Conservation (phyloP, 2,113 vertebrate species). For the Megalops atlanticus region DNA sequence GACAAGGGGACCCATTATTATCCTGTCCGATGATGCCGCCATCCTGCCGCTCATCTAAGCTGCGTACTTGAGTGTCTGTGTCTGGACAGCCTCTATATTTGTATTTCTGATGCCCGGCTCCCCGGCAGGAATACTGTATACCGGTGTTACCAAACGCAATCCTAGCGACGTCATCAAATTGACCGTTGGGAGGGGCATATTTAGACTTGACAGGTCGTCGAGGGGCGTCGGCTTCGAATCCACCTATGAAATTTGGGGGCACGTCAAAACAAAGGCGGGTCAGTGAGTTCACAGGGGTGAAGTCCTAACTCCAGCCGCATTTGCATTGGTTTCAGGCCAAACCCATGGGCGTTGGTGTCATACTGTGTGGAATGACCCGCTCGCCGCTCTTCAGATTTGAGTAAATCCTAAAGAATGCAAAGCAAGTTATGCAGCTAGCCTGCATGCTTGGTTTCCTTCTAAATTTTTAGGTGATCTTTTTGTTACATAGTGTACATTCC, state of each 20-base stretch:
- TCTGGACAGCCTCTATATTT: not conserved
- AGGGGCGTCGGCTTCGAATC: slow-evolving; percentile 37
- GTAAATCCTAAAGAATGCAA: no score
- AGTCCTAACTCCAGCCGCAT: no score
- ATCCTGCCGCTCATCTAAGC: slow-evolving; percentile 68
- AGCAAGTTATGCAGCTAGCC: no score
- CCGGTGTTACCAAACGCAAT: not conserved
- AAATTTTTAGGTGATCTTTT: no score
- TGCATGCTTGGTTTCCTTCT: no score
- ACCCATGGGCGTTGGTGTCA: no score
- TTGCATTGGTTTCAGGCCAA: no score
- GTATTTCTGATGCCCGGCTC: slow-evolving; percentile 11
- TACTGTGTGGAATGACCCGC: no score
- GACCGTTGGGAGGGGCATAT: not conserved
- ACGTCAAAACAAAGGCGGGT: slow-evolving; percentile 1
- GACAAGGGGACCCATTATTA: slow-evolving; percentile 82
- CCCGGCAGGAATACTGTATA: not conserved
- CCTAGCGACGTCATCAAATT: slow-evolving; percentile 19
- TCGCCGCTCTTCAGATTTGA: no score
- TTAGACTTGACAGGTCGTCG: slow-evolving; percentile 30
- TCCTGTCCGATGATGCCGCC: slow-evolving; percentile 77
- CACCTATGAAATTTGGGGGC: slow-evolving; percentile 41
- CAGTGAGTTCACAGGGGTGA: not conserved
- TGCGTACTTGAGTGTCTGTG: not conserved
- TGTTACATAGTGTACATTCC: no score